A percentile compares a stretch with the other conserved stretches of the same genome.
Conservation (phyloP, 1,140 invertebrate genomes). For the Hycleus phaleratus region DNA sequence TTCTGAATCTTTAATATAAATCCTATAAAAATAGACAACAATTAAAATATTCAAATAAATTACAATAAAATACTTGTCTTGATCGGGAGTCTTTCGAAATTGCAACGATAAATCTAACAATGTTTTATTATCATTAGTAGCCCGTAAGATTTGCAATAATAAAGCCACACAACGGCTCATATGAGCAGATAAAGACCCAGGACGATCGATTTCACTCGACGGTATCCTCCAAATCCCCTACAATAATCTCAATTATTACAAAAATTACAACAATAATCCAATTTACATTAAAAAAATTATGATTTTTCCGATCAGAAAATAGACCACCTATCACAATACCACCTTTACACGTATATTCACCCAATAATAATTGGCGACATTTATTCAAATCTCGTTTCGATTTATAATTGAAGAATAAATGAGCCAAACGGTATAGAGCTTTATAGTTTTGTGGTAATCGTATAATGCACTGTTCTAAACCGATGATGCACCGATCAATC, state of each 20-base stretch:
- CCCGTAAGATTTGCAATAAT: conserved; percentile 70
- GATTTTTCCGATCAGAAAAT: conserved; percentile 74
- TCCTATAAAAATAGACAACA: conserved; percentile 43
- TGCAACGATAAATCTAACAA: conserved; percentile 75
- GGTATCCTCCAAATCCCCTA: conserved; percentile 89
- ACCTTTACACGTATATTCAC: conserved; percentile 54
- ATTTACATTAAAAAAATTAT: conserved; percentile 83
- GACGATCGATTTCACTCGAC: conserved; percentile 79
- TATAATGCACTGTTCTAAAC: conserved; percentile 74
- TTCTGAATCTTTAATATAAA: conserved; percentile 74
- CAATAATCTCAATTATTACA: conserved; percentile 2
- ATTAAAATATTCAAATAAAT: conserved; percentile 10
- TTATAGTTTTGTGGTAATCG: conserved; percentile 90
- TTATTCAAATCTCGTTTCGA: conserved; percentile 57
- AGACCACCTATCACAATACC: conserved; percentile 66
- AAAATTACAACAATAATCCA: background rate
- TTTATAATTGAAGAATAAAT: conserved; percentile 73
- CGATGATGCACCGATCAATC: conserved; percentile 33
- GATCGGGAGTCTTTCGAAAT: conserved; percentile 69
- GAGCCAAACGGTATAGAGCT: conserved; percentile 77
- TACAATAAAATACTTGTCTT: conserved; percentile 57
- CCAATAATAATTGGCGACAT: conserved; percentile 64
- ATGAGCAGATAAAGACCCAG: conserved; percentile 85
- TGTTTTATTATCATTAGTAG: conserved; percentile 70
- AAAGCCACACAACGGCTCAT: conserved; percentile 78